Evolutionary conservation across 2,888 invertebrate genomes (phyloP).

Genomic region (Balanococcus diminutus): DNA sequence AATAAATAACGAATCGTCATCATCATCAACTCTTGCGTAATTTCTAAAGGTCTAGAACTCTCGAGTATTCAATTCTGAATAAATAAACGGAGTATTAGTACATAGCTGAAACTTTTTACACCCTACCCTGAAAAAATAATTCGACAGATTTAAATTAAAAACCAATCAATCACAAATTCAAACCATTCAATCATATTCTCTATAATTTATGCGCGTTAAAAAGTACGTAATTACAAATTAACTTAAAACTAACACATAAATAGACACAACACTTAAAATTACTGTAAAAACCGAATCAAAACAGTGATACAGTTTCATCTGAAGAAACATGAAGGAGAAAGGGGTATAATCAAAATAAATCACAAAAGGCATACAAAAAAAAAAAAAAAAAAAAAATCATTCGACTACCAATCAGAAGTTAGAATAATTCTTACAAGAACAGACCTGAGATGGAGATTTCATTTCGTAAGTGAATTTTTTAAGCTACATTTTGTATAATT

Average conservation of each 20-base stretch:
- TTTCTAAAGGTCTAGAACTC: too few species aligned
- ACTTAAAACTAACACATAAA: not conserved
- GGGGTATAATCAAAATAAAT: not conserved
- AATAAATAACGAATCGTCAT: not conserved
- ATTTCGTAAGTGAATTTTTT: not conserved
- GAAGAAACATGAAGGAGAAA: not conserved
- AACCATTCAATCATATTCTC: not conserved
- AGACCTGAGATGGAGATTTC: not conserved
- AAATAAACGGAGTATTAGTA: not conserved
- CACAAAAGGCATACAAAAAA: not conserved
- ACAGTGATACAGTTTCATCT: conserved; percentile 12
- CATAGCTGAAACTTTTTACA: not conserved
- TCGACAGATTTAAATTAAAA: not conserved
- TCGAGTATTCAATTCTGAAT: not conserved
- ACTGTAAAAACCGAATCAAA: not conserved
- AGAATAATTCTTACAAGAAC: not conserved
- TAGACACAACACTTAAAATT: not conserved
- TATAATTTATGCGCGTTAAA: not conserved
- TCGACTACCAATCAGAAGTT: not conserved
- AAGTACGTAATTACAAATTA: not conserved
- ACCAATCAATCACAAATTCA: not conserved
- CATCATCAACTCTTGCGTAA: too few species aligned
- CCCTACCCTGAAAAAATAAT: not conserved
- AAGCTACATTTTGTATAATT: not conserved
- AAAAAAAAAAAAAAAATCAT: not conserved